Evolutionary conservation across 2,888 invertebrate genomes (phyloP).

Genomic region (Agrotis puta): DNA sequence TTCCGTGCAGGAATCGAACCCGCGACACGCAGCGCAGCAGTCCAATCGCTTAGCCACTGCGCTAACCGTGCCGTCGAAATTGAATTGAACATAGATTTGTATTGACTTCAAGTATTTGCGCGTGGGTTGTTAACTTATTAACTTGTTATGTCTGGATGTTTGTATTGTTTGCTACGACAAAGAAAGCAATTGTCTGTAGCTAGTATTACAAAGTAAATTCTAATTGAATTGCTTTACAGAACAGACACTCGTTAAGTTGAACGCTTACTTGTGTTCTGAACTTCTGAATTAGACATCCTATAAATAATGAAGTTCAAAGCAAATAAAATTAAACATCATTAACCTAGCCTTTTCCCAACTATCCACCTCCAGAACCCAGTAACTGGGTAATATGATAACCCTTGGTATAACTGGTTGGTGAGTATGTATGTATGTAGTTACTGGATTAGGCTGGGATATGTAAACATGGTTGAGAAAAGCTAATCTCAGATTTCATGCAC

Average conservation of each 20-base stretch:
- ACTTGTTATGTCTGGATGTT: neutral
- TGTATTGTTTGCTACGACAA: neutral
- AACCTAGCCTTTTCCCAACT: too few relatives aligned
- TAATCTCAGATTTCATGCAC: too few relatives aligned
- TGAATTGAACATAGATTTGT: neutral
- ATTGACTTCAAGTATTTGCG: neutral
- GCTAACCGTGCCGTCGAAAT: too few relatives aligned
- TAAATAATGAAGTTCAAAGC: neutral
- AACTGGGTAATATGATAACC: too few relatives aligned
- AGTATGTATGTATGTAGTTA: too few relatives aligned
- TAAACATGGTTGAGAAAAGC: too few relatives aligned
- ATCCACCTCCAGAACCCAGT: too few relatives aligned
- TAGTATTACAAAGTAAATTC: neutral
- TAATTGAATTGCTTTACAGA: neutral
- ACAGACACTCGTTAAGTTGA: neutral
- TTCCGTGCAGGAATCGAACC: too few relatives aligned
- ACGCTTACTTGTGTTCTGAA: neutral
- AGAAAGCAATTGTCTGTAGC: neutral
- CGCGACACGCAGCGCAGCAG: too few relatives aligned
- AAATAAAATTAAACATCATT: neutral
- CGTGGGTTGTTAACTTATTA: neutral
- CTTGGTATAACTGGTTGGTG: too few relatives aligned
- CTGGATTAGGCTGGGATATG: too few relatives aligned
- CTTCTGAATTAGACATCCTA: neutral
- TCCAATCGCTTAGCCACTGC: too few relatives aligned